Evolutionary conservation across 1,140 invertebrate genomes (phyloP).

Genomic region (Augochlora pura): DNA sequence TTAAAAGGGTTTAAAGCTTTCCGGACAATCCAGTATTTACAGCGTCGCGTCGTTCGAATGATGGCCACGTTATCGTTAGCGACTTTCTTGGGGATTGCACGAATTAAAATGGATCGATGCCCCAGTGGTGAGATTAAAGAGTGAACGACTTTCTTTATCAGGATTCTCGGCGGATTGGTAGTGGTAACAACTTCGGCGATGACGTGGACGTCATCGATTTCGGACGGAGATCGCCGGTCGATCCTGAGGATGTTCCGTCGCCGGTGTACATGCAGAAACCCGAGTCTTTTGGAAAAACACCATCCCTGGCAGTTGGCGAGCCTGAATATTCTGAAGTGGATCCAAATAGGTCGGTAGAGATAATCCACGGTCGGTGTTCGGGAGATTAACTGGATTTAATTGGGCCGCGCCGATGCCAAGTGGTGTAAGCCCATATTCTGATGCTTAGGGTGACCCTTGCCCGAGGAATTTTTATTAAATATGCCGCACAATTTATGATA

Average conservation of each 20-base stretch:
- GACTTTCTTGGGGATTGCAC: not conserved
- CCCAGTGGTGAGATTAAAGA: not conserved
- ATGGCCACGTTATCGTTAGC: too few species aligned
- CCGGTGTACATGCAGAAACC: conserved; percentile 42
- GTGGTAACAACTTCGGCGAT: not conserved
- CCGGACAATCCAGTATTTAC: too few species aligned
- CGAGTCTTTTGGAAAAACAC: conserved; percentile 45
- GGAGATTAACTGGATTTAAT: conserved; percentile 40
- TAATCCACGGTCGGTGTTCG: conserved; percentile 32
- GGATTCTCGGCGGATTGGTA: not conserved
- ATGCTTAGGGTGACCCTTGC: conserved; percentile 1
- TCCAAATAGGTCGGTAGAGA: conserved; percentile 49
- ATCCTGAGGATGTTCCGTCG: not conserved
- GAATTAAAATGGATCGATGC: not conserved
- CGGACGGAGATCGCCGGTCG: not conserved
- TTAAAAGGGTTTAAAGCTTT: too few species aligned
- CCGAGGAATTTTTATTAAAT: too few species aligned
- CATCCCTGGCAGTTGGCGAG: conserved; percentile 17
- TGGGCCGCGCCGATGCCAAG: conserved; percentile 34
- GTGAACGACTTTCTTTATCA: not conserved
- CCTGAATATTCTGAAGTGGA: conserved; percentile 33
- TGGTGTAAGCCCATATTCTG: conserved; percentile 35
- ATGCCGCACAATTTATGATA: too few species aligned
- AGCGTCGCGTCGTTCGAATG: too few species aligned
- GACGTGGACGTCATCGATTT: conserved; percentile 44